A percentile compares a stretch with the other conserved stretches of the same genome.
Evolutionary conservation across 2,888 invertebrate species (phyloP).

Genomic region (Vandiemenella viatica): DNA sequence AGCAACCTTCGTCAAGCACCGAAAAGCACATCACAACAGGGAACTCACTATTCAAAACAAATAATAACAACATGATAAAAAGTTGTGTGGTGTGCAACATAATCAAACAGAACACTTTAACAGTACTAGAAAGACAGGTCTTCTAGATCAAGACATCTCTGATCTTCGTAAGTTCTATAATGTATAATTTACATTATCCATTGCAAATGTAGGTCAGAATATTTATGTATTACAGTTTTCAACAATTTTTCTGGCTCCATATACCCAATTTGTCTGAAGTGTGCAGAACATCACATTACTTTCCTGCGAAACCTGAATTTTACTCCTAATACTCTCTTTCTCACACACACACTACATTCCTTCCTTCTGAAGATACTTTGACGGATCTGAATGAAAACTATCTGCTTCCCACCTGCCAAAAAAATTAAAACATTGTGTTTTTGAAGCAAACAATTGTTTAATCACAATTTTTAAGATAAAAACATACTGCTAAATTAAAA

Average conservation of each 20-base stretch:
- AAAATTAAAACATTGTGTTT: too few relatives aligned
- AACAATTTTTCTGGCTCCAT: background rate
- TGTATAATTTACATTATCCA: background rate
- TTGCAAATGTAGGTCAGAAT: background rate
- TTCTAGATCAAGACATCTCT: background rate
- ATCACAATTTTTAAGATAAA: too few relatives aligned
- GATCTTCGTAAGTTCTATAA: background rate
- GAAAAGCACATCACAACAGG: background rate
- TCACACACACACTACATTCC: too few relatives aligned
- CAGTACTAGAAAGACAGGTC: background rate
- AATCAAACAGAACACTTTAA: background rate
- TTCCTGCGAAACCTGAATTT: too few relatives aligned
- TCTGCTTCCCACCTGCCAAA: background rate
- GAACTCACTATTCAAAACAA: background rate
- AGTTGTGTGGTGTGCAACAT: background rate
- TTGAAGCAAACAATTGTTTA: too few relatives aligned
- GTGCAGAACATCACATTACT: background rate
- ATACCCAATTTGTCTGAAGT: background rate
- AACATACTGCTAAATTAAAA: too few relatives aligned
- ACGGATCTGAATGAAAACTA: background rate
- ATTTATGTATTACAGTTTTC: background rate
- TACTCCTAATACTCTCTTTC: too few relatives aligned
- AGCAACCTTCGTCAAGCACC: background rate
- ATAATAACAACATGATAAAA: background rate
- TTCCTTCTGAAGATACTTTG: too few relatives aligned